Percentiles rank a stretch among this genome's conserved stretches.
Conservation (phyloP, 2,113 vertebrate genomes). For the Microcebus murinus region DNA sequence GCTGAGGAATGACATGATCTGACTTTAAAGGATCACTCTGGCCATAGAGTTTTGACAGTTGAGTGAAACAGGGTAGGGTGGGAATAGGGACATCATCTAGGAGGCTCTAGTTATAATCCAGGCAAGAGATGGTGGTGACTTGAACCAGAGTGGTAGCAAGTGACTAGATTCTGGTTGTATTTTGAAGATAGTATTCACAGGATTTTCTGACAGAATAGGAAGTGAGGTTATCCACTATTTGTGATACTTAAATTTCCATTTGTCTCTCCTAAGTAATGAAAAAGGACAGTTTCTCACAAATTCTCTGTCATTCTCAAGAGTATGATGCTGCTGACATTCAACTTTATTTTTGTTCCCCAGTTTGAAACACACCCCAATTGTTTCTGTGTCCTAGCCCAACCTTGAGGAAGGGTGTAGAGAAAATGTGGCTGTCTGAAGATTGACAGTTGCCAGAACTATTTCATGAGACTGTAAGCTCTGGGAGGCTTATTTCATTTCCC, state of each 20-base stretch:
- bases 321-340: neutral
- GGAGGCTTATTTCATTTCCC: neutral
- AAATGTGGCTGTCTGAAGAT: neutral
- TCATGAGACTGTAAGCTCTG: neutral
- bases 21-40: neutral
- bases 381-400: neutral
- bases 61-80: neutral
- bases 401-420: neutral
- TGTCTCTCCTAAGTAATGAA: neutral
- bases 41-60: neutral
- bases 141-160: neutral
- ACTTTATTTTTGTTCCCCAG: constrained; percentile 18
- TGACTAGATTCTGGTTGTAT: neutral
- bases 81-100: neutral
- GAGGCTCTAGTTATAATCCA: neutral
- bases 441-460: neutral
- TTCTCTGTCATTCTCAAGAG: neutral
- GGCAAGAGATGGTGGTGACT: neutral
- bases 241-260: neutral
- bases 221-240: neutral
- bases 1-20: neutral
- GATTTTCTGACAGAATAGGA: neutral
- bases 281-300: neutral
- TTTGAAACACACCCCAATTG: neutral
- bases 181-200: neutral